Evolutionary conservation across 2,113 vertebrate species (phyloP).

Genomic region (Alaudala cheleensis): DNA sequence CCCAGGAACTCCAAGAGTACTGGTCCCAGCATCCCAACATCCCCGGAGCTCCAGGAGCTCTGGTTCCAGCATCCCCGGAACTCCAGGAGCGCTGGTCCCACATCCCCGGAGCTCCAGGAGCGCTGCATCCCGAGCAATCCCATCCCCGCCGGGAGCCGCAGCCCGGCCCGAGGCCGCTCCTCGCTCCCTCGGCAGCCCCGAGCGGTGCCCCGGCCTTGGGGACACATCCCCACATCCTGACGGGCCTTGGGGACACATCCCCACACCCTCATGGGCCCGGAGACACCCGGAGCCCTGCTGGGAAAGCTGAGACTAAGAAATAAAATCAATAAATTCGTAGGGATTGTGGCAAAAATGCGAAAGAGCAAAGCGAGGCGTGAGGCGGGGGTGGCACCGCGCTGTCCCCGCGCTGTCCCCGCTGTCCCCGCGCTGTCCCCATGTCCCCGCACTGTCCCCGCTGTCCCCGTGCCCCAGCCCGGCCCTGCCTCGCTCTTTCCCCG

Average conservation of each 20-base stretch:
- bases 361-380: background rate
- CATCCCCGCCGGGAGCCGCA: fast-evolving
- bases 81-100: background rate
- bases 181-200: background rate
- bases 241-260: too few species aligned
- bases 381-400: fast-evolving
- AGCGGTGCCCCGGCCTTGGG: background rate
- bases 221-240: background rate
- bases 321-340: fast-evolving
- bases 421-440: background rate
- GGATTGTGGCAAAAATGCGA: background rate
- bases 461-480: background rate
- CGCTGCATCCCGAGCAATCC: background rate
- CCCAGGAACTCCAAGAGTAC: background rate
- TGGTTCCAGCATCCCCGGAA: background rate
- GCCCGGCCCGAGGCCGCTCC: background rate
- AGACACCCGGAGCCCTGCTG: background rate
- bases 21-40: background rate
- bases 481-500: background rate
- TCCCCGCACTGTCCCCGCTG: fast-evolving
- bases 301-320: background rate
- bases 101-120: background rate
- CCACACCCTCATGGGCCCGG: background rate
- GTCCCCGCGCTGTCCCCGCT: fast-evolving
- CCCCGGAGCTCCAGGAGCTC: background rate